These are phyloP conservation scores for Periplaneta americana DNA, from an alignment of 1,140 invertebrate species.

Conservation along the genomic window DNA sequence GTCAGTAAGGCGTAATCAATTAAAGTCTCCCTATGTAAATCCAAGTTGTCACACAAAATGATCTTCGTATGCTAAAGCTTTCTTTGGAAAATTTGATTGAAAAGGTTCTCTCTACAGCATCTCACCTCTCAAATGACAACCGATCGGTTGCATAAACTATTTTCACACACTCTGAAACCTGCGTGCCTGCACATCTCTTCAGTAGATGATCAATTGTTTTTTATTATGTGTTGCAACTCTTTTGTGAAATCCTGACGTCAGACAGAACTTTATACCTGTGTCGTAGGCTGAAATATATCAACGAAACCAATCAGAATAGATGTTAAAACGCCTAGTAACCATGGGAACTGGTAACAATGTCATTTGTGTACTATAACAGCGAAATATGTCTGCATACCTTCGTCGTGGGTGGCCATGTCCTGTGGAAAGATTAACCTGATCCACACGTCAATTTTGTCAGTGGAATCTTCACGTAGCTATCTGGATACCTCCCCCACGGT, in stretches of 20 bases:
- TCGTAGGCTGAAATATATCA: neutral
- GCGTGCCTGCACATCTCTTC: no score
- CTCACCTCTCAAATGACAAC: no score
- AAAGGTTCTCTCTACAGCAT: neutral
- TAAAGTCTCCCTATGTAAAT: no score
- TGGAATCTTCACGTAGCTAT: no score
- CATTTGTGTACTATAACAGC: neutral
- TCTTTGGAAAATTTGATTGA: neutral
- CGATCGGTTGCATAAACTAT: no score
- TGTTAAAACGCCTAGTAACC: neutral
- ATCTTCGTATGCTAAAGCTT: no score
- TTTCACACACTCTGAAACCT: no score
- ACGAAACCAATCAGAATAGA: neutral
- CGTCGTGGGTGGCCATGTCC: no score
- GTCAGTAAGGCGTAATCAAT: neutral
- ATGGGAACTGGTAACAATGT: neutral
- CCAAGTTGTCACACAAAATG: neutral
- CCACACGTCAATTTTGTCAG: no score
- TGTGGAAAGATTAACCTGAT: no score
- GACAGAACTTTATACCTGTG: neutral
- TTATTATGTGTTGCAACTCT: neutral
- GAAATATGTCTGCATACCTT: no score
- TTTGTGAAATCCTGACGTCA: neutral
- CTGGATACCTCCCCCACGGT: no score
- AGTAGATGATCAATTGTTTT: neutral